A percentile compares a stretch with the other conserved stretches of the same genome.
These are phyloP conservation scores for Corythornis madagascariensis DNA, from an alignment of 2,113 vertebrate genomes.

Conservation along the genomic window DNA sequence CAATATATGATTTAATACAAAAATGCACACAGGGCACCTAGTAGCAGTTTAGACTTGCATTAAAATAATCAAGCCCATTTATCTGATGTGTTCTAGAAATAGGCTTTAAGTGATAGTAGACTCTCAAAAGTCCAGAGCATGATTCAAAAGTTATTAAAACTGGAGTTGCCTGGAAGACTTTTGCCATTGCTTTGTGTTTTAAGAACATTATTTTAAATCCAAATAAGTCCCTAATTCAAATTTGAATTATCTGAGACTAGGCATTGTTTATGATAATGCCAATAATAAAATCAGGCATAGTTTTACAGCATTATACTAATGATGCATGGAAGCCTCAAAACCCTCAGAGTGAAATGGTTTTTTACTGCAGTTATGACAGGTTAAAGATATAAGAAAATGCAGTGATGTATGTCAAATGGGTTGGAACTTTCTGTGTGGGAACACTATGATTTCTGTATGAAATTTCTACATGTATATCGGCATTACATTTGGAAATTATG, in stretches of 20 bases:
- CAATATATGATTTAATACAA: neutral
- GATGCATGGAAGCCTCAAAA: neutral
- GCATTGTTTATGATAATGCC: constrained; percentile 12
- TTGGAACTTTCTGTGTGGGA: neutral
- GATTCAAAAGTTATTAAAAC: neutral
- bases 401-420: neutral
- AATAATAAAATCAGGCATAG: neutral
- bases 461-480: neutral
- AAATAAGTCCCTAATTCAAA: neutral
- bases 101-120: neutral
- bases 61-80: neutral
- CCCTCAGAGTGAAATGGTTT: neutral
- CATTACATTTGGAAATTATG: neutral
- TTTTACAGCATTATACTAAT: constrained; percentile 1
- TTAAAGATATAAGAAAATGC: constrained; percentile 16
- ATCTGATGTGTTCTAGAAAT: neutral
- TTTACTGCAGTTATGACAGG: constrained; percentile 26
- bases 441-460: neutral
- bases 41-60: neutral
- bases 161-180: neutral
- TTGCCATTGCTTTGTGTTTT: neutral
- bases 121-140: neutral
- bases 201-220: neutral
- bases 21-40: neutral
- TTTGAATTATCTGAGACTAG: neutral